These are phyloP conservation scores for Piscicola geometra DNA, from an alignment of 2,888 invertebrate genomes.

Conservation along the genomic window DNA sequence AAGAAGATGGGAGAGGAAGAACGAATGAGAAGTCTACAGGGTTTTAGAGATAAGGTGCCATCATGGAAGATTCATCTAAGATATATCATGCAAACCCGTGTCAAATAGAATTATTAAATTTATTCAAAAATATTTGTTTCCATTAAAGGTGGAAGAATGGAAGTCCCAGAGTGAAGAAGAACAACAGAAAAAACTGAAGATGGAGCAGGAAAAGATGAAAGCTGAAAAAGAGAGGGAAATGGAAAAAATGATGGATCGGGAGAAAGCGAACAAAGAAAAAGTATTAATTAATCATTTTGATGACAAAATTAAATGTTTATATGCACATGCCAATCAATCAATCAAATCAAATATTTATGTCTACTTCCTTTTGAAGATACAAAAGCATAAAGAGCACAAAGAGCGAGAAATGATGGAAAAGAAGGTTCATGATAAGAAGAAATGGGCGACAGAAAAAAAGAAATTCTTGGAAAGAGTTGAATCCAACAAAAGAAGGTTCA, in stretches of 20 bases:
- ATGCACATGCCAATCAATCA: neutral
- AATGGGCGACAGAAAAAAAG: neutral
- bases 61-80: neutral
- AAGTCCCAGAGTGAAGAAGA: constrained; percentile 27
- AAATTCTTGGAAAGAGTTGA: neutral
- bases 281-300: neutral
- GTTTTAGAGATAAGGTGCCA: constrained; percentile 44
- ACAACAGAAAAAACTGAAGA: constrained; percentile 32
- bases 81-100: neutral
- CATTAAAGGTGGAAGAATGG: neutral
- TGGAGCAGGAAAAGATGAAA: constrained; percentile 41
- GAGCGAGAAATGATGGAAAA: neutral
- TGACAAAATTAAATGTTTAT: neutral
- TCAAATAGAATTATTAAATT: neutral
- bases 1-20: constrained; percentile 42
- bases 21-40: constrained; percentile 44
- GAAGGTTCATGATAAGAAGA: neutral
- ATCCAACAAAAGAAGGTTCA: neutral
- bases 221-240: constrained; percentile 45
- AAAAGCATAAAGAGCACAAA: neutral
- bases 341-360: neutral
- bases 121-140: constrained; percentile 22
- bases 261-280: neutral
- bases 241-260: constrained; percentile 42
- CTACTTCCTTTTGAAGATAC: neutral